Conservation (phyloP, 2,888 invertebrate genomes). For the Idaea biselata region DNA sequence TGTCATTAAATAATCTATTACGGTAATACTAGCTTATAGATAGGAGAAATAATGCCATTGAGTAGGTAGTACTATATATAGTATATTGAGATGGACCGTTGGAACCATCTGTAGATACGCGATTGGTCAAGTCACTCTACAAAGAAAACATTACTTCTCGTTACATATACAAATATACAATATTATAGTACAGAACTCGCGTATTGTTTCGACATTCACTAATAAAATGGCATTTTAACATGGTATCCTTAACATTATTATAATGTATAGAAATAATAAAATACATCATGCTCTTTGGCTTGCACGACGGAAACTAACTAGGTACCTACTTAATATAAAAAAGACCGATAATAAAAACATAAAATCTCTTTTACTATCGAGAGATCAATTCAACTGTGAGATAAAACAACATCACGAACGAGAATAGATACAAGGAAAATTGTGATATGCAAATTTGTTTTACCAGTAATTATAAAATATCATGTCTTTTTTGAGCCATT, state of each 20-base stretch:
- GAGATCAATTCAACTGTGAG: slow-evolving; percentile 72
- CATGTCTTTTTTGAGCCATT: slow-evolving; percentile 54
- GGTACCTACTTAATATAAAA: slow-evolving; percentile 52
- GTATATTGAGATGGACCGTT: slow-evolving; percentile 32
- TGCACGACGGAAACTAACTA: slow-evolving; percentile 75
- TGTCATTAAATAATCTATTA: slow-evolving; percentile 83
- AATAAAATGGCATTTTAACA: slow-evolving; percentile 77
- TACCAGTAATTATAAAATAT: slow-evolving; percentile 43
- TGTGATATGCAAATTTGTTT: slow-evolving; percentile 70
- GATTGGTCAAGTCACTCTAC: slow-evolving; percentile 78
- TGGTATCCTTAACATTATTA: slow-evolving; percentile 71
- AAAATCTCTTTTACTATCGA: slow-evolving; percentile 64
- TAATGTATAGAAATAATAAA: slow-evolving; percentile 71
- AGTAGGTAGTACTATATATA: slow-evolving; percentile 35
- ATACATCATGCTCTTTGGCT: slow-evolving; percentile 81
- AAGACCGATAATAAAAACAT: slow-evolving; percentile 54
- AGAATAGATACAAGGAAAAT: slow-evolving; percentile 37
- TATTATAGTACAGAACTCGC: slow-evolving; percentile 73
- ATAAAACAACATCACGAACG: slow-evolving; percentile 45
- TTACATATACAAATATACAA: slow-evolving; percentile 78
- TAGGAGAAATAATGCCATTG: slow-evolving; percentile 79
- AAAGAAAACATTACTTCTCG: slow-evolving; percentile 64
- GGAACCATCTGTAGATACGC: slow-evolving; percentile 60
- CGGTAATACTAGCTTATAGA: slow-evolving; percentile 79
- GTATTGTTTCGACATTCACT: slow-evolving; percentile 70